phyloP scores from a whole-genome alignment of 2,888 invertebrate genomes.

The Lepidochrysops patricia region DNA sequence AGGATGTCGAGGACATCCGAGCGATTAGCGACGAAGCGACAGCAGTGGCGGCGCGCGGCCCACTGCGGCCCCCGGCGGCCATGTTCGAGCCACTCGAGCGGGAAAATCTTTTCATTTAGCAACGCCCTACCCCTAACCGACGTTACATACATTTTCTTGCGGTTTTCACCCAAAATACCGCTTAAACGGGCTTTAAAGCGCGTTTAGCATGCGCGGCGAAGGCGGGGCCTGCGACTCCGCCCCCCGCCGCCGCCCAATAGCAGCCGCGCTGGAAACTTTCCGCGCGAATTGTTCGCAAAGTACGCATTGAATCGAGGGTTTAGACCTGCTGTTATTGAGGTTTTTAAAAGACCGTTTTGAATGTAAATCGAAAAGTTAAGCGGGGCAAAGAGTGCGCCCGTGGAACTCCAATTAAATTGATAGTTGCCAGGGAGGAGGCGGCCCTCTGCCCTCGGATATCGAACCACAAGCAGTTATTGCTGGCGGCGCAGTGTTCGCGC shows the following conservation, averaged over 20 bases:
- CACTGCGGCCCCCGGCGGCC: constrained; percentile 68
- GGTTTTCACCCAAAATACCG: constrained; percentile 72
- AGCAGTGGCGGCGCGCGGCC: constrained; percentile 51
- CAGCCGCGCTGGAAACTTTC: constrained; percentile 37
- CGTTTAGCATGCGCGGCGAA: constrained; percentile 67
- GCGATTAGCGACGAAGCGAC: constrained; percentile 17
- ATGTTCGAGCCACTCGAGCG: constrained; percentile 61
- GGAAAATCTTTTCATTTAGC: constrained; percentile 68
- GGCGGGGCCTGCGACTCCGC: constrained; percentile 47
- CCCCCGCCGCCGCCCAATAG: constrained; percentile 47
- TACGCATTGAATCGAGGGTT: constrained; percentile 56
- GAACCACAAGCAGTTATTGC: constrained; percentile 18
- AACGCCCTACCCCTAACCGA: constrained; percentile 66
- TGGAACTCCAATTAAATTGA: constrained; percentile 68
- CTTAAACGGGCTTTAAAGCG: constrained; percentile 69
- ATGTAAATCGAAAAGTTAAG: constrained; percentile 74
- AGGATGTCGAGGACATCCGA: neutral
- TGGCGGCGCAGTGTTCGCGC: neutral
- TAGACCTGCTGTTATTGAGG: constrained; percentile 61
- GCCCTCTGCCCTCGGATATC: neutral
- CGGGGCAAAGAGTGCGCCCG: constrained; percentile 63
- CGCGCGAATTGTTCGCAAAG: constrained; percentile 55
- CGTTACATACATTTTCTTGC: constrained; percentile 69
- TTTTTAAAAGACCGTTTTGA: constrained; percentile 72
- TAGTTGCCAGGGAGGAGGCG: constrained; percentile 39